Base-by-base conservation (phyloP, 2,113 vertebrate species). In the Microtus oregoni region DNA sequence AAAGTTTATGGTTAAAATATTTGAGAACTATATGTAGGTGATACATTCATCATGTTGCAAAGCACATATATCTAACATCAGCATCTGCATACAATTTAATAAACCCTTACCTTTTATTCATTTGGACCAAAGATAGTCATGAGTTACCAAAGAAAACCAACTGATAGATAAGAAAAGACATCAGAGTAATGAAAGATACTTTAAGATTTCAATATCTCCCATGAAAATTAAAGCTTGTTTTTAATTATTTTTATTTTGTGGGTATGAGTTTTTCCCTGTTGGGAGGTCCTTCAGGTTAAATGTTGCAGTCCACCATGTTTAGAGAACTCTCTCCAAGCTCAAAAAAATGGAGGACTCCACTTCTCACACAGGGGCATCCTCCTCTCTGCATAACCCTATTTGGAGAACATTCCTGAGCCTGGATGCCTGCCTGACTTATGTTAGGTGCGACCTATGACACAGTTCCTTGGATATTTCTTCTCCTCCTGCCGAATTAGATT, bases 91-190 rank as follows among this genome's bases (percentile, higher is more conserved):
- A 79, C 2, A 76, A 73, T 35, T 89, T 92, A 41, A 58, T 47
- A 47, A 79, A 72, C 32, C 10, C 47, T 32, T 68, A 91, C 50
- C 4, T 5, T 65, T 67, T 79, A 24, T 41, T 26, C 17, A 92
- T 22, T n/a, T 81, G 47, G 30, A 26, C 7, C 63, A 50, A 96
- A 77, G 94, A 86, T 82, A 88, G n/a, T 70, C 14, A 58, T 50
- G 72, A 44, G 47, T 96, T 83, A 86, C 82, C 30, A 61, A 92
- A 90, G 12, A 75, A 55, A 92, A 91, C 44, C 10, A 91, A 30
- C 67, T 63, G 30, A 77, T 41, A 12, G 6, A 14, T 50, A 96
- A 90, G 15, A 41, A 3, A 89, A 83, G 20, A 75, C 61, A 52
- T 81, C 9, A 77, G 1, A 4, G 5, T 5, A 13, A 4, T 55